Evolutionary conservation across 2,113 vertebrate genomes (phyloP), one percentile per base, ranked within the genome.

Genomic region (Thamnaconus septentrionalis): DNA sequence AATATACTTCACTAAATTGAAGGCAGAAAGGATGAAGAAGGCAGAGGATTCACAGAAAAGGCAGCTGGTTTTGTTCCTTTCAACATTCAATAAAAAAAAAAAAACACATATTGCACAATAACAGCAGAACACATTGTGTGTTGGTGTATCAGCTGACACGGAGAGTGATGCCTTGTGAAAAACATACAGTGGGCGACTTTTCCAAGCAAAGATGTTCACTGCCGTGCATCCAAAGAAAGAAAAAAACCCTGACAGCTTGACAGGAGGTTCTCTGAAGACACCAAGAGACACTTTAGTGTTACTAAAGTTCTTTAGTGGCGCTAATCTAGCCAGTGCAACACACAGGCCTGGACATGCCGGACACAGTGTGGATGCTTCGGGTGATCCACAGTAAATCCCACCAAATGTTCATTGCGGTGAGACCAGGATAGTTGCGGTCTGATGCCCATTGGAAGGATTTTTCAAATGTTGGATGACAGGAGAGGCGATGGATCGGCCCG

Each of bases 41-140:
- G 70, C 61, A 56, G n/a, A 50, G 43, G 31, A 47, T 58, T 75
- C 76, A 84, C 84, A 80, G 71, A 79, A 83, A 52, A 79, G 40
- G 44, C 56, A 18, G 41, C 40, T 8, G 18, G 31, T 75, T 41
- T 61, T 63, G 64, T 82, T 64, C 64, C 73, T 75, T 76, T 53
- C 9, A 62, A 59, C 61, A 66, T 69, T 70, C 11, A 56, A 76
- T 57, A 61, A 66, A 75, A 56, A 55, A 73, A 55, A 76, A 12
- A 68, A 60, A 76, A 75, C 76, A 82, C 72, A 83, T 42, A 53
- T 11, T 51, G 62, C 56, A 51, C 59, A 52, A 7, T 12, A 74
- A 11, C 49, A 6, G 47, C 42, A 47, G 61, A 10, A 60, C 61
- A 64, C 43, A 64, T 56, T 63, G 41, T 53, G 53, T 57, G 68